phyloP scores from a whole-genome alignment of 2,888 invertebrate species.

The Podotricha telesiphe region DNA sequence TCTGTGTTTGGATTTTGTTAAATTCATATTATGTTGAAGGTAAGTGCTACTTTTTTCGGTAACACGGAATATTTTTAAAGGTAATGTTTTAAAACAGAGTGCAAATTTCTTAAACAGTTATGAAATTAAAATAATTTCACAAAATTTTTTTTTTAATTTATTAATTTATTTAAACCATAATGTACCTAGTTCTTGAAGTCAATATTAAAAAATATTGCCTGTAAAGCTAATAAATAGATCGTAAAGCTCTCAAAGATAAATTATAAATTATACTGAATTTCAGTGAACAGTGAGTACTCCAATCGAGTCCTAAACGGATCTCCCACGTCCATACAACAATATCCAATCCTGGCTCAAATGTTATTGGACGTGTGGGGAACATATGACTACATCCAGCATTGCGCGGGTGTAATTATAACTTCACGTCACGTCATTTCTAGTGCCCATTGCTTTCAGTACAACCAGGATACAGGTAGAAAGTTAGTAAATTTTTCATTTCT shows the following conservation, averaged over 20 bases:
- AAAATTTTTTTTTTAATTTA: too few relatives aligned
- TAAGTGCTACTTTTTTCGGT: conserved; percentile 4
- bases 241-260: too few relatives aligned
- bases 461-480: conserved; percentile 65
- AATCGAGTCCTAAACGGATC: conserved; percentile 69
- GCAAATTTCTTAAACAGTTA: too few relatives aligned
- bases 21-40: conserved; percentile 17
- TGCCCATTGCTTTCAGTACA: conserved; percentile 75
- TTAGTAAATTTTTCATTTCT: conserved; percentile 52
- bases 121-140: too few relatives aligned
- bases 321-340: conserved; percentile 66
- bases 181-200: too few relatives aligned
- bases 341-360: conserved; percentile 70
- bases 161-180: too few relatives aligned
- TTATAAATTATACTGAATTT: conserved; percentile 40
- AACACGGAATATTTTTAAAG: too few relatives aligned
- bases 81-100: too few relatives aligned
- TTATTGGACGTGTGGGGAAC: conserved; percentile 70
- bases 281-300: conserved; percentile 55
- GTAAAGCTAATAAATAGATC: too few relatives aligned
- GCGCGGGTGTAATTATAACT: conserved; percentile 74
- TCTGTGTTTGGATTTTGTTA: conserved; percentile 5
- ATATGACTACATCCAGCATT: conserved; percentile 66
- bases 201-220: too few relatives aligned
- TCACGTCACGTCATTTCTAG: conserved; percentile 70